These are phyloP conservation scores for Mesochorus sp. DNA, from an alignment of 2,888 invertebrate species.

Conservation along the genomic window DNA sequence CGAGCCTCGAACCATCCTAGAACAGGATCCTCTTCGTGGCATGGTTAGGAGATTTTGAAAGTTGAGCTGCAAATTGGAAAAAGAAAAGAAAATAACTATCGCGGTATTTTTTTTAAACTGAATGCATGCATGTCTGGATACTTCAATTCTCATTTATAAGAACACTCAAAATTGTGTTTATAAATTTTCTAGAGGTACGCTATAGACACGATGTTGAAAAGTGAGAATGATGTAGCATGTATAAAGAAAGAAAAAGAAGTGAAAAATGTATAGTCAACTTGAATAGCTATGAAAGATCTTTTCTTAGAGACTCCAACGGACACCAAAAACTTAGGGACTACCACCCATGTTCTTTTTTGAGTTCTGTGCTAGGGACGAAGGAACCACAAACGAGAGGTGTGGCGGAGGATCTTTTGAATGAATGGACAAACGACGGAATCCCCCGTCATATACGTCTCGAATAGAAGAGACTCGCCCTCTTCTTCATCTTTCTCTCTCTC, in stretches of 20 bases:
- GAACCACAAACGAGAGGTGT: constrained; percentile 67
- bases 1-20: not conserved
- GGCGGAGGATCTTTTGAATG: constrained; percentile 64
- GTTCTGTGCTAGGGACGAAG: constrained; percentile 21
- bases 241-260: not conserved
- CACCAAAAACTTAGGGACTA: constrained; percentile 25
- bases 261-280: not conserved
- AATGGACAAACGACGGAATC: constrained; percentile 62
- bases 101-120: constrained; percentile 42
- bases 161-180: too few species aligned
- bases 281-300: constrained; percentile 15
- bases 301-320: constrained; percentile 1
- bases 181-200: too few species aligned
- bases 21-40: not conserved
- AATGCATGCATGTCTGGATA: too few species aligned
- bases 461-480: constrained; percentile 2
- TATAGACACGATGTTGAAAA: constrained; percentile 16
- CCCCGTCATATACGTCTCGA: not conserved
- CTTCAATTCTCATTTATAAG: too few species aligned
- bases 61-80: not conserved
- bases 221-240: constrained; percentile 16
- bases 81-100: constrained; percentile 11
- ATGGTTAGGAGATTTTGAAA: not conserved
- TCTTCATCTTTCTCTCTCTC: constrained; percentile 8
- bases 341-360: constrained; percentile 25